phyloP scores from a whole-genome alignment of 2,888 invertebrate species.

The Heliconius aoede region DNA sequence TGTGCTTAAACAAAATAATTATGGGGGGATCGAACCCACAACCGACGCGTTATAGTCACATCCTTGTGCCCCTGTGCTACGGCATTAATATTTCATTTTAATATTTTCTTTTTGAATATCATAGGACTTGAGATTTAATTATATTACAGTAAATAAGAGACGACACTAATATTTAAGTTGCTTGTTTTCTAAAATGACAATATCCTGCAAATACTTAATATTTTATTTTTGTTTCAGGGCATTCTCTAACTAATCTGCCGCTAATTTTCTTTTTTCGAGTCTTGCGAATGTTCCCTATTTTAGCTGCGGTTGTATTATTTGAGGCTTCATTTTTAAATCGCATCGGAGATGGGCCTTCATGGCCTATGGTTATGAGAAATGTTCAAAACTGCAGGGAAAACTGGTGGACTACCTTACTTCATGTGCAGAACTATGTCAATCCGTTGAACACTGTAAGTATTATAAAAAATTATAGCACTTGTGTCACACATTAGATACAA shows the following conservation, averaged over 20 bases:
- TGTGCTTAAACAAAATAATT: too few relatives aligned
- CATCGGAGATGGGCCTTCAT: constrained; percentile 61
- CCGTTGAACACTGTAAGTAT: constrained; percentile 55
- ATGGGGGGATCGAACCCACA: too few relatives aligned
- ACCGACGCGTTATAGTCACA: too few relatives aligned
- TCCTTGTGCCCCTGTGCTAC: too few relatives aligned
- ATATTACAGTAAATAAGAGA: too few relatives aligned
- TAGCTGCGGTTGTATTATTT: constrained; percentile 60
- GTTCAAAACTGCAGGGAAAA: constrained; percentile 59
- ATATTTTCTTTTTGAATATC: too few relatives aligned
- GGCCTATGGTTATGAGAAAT: constrained; percentile 50
- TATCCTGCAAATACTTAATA: too few relatives aligned
- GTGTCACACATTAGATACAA: too few relatives aligned
- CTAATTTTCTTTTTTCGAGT: constrained; percentile 67
- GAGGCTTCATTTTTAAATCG: constrained; percentile 61
- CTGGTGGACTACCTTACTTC: constrained; percentile 69
- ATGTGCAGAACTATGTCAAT: constrained; percentile 65
- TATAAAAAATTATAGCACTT: not conserved
- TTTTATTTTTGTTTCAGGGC: constrained; percentile 52
- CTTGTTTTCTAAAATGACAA: too few relatives aligned
- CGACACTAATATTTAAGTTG: too few relatives aligned
- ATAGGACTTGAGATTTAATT: too few relatives aligned
- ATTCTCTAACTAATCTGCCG: constrained; percentile 61
- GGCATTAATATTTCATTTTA: too few relatives aligned
- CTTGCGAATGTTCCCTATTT: constrained; percentile 64